These are phyloP conservation scores for Phaethornis superciliosus DNA, from an alignment of 2,113 vertebrate genomes.

Conservation along the genomic window DNA sequence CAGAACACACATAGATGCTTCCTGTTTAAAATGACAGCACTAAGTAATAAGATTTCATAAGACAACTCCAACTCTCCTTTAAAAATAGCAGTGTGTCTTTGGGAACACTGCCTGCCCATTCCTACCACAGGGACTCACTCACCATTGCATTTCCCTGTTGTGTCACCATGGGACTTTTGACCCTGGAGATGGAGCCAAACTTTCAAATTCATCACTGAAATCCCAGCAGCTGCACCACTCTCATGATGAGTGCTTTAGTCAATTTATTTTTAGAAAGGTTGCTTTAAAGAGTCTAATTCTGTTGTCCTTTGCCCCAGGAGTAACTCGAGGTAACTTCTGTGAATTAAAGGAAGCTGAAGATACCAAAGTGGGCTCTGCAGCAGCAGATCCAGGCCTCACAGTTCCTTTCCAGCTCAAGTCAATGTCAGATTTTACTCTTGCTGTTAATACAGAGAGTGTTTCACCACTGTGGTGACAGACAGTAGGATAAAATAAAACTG, in stretches of 20 bases:
- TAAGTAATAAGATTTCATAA: background rate
- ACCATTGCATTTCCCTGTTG: conserved; percentile 16
- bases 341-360: background rate
- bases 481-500: background rate
- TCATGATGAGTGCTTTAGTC: background rate
- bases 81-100: conserved; percentile 28
- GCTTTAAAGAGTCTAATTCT: background rate
- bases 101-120: conserved; percentile 7
- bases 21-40: background rate
- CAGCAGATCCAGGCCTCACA: background rate
- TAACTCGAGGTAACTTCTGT: background rate
- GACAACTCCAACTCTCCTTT: background rate
- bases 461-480: background rate
- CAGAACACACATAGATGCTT: background rate
- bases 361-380: background rate
- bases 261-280: conserved; percentile 16
- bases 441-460: background rate
- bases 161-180: conserved; percentile 10
- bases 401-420: background rate
- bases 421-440: background rate
- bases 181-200: conserved; percentile 28
- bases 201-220: conserved; percentile 29
- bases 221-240: conserved; percentile 38
- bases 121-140: background rate
- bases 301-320: background rate